These are phyloP conservation scores for Passerculus sandwichensis DNA, from an alignment of 2,797 vertebrate genomes.

Conservation along the genomic window DNA sequence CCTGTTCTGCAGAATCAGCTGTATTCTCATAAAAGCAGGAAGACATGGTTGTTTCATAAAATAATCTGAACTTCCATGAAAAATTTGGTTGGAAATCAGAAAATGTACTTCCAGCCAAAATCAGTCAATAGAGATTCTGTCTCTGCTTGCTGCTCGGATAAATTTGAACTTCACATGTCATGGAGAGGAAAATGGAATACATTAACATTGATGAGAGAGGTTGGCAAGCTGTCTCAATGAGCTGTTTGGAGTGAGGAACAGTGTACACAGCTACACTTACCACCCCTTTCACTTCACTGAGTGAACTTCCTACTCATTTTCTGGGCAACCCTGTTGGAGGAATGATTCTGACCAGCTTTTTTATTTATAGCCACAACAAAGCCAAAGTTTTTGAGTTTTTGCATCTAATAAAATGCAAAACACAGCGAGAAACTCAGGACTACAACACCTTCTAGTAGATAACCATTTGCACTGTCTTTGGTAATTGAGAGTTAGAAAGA, in stretches of 20 bases:
- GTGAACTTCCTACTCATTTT: background rate
- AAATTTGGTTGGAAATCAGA: constrained; percentile 21
- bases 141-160: background rate
- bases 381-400: background rate
- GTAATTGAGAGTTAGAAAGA: background rate
- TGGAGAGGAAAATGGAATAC: constrained; percentile 4
- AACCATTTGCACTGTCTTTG: background rate
- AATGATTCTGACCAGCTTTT: background rate
- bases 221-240: constrained; percentile 3
- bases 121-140: constrained; percentile 36
- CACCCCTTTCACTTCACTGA: background rate
- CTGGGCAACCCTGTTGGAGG: background rate
- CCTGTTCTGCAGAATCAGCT: constrained; percentile 32
- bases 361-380: background rate
- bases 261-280: background rate
- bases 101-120: constrained; percentile 43
- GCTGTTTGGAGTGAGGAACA: background rate
- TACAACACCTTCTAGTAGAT: background rate
- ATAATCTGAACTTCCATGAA: background rate
- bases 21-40: background rate
- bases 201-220: background rate
- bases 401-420: background rate
- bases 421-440: background rate
- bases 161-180: constrained; percentile 35
- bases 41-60: background rate